Percentiles rank a stretch among this genome's conserved stretches.
These are phyloP conservation scores for Alligator sinensis DNA, from an alignment of 2,113 vertebrate genomes.

Conservation along the genomic window DNA sequence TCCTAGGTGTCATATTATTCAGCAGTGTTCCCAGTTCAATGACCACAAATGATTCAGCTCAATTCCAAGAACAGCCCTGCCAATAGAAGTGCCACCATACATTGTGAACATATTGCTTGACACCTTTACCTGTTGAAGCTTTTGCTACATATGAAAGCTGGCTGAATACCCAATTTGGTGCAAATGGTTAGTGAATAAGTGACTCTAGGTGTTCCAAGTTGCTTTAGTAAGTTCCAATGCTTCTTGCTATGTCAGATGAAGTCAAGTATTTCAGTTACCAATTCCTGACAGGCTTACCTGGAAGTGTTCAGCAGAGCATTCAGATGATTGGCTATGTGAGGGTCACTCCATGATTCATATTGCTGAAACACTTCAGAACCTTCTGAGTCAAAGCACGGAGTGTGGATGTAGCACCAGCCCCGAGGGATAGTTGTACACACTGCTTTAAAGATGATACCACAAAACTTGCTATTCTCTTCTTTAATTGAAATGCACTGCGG, in stretches of 20 bases:
- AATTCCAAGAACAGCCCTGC: neutral
- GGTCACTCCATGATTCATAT: no score
- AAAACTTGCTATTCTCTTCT: neutral
- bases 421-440: neutral
- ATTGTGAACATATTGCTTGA: neutral
- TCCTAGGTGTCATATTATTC: neutral
- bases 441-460: neutral
- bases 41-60: no score
- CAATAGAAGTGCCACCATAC: neutral
- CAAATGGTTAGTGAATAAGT: neutral
- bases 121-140: neutral
- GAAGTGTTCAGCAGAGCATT: neutral
- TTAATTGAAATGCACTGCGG: neutral
- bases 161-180: neutral
- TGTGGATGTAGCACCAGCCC: neutral
- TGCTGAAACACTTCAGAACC: neutral
- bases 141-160: neutral
- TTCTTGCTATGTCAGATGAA: neutral
- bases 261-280: rapidly evolving
- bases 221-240: neutral
- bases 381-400: neutral
- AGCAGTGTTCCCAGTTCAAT: neutral
- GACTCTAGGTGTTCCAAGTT: neutral
- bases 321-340: no score
- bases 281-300: neutral